These are phyloP conservation scores for Lordiphosa fenestrarum DNA, from an alignment of 2,888 invertebrate species.

Conservation along the genomic window DNA sequence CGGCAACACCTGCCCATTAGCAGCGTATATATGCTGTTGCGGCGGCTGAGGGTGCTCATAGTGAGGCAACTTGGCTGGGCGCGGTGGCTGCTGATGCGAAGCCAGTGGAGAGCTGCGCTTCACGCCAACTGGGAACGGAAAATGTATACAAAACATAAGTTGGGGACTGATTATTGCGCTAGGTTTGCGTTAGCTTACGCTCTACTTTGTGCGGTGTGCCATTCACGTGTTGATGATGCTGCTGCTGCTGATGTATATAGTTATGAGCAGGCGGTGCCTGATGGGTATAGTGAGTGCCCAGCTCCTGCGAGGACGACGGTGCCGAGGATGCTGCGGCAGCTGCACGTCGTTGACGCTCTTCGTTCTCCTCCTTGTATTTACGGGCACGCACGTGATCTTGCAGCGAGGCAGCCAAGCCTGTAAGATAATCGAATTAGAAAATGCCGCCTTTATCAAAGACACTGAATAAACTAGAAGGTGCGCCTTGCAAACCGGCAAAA, in stretches of 20 bases:
- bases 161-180: not conserved
- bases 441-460: too few relatives aligned
- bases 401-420: slow-evolving; percentile 90
- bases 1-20: slow-evolving; percentile 45
- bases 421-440: not conserved
- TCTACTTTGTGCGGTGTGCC: slow-evolving; percentile 77
- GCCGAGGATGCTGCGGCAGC: slow-evolving; percentile 46
- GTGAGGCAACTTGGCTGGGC: slow-evolving; percentile 80
- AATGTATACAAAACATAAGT: slow-evolving; percentile 1
- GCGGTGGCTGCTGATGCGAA: slow-evolving; percentile 80
- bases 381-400: slow-evolving; percentile 89
- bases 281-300: slow-evolving; percentile 47
- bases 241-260: slow-evolving; percentile 46
- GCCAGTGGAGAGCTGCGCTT: slow-evolving; percentile 82
- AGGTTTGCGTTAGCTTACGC: slow-evolving; percentile 59
- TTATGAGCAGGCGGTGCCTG: slow-evolving; percentile 62
- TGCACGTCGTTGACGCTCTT: slow-evolving; percentile 78
- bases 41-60: slow-evolving; percentile 59
- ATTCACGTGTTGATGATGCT: slow-evolving; percentile 46
- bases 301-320: slow-evolving; percentile 30
- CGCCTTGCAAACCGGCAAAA: too few relatives aligned
- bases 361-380: slow-evolving; percentile 82
- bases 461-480: too few relatives aligned
- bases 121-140: slow-evolving; percentile 68
- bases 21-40: slow-evolving; percentile 63